These are phyloP conservation scores for Dicaeum eximium DNA, from an alignment of 2,113 vertebrate species.

Conservation along the genomic window DNA sequence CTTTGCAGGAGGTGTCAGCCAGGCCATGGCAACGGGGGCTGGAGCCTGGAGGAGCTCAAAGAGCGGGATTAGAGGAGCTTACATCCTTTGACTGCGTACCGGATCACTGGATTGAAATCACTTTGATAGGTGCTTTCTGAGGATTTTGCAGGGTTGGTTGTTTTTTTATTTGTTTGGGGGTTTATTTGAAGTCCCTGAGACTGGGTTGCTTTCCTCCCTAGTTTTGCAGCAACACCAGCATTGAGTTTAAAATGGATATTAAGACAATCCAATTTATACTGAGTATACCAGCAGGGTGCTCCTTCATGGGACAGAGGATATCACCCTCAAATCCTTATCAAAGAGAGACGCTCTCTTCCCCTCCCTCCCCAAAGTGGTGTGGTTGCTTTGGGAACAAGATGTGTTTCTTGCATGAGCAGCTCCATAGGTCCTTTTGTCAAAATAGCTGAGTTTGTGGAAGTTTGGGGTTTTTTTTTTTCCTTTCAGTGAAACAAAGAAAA, in stretches of 20 bases:
- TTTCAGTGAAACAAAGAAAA: not conserved
- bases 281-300: not conserved
- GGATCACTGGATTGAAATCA: constrained; percentile 73
- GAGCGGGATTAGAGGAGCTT: constrained; percentile 81
- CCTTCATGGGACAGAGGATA: not conserved
- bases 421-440: not conserved
- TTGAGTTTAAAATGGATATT: not conserved
- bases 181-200: constrained; percentile 63
- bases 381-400: not conserved
- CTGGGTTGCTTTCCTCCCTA: constrained; percentile 39
- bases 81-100: constrained; percentile 76
- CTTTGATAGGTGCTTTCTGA: constrained; percentile 72
- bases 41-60: constrained; percentile 72
- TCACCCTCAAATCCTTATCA: not conserved
- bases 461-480: not conserved
- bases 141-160: constrained; percentile 45
- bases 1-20: constrained; percentile 60
- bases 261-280: not conserved
- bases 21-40: constrained; percentile 48
- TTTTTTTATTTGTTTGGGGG: not conserved
- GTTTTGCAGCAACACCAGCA: constrained; percentile 8
- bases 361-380: not conserved
- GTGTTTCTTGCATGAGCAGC: not conserved
- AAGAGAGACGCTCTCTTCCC: not conserved
- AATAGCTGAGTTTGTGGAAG: not conserved